phyloP scores from a whole-genome alignment of 2,888 invertebrate species.

The Chaetogeoica ovagalla region DNA sequence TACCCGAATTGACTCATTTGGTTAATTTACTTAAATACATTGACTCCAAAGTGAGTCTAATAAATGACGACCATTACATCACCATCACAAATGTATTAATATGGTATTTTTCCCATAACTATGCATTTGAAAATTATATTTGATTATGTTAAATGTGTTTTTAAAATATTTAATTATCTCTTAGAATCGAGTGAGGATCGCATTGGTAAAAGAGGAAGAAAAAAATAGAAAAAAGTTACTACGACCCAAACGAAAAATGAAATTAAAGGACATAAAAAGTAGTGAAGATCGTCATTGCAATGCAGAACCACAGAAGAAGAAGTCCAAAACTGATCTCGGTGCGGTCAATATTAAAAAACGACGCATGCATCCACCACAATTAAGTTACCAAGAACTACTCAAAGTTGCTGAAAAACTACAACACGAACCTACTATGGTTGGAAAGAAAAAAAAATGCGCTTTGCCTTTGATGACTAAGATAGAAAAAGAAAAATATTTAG shows the following conservation, averaged over 20 bases:
- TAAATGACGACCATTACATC: too few species aligned
- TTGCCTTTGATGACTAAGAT: constrained; percentile 79
- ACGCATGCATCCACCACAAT: constrained; percentile 69
- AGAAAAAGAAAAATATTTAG: constrained; percentile 75
- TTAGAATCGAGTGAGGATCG: constrained; percentile 73
- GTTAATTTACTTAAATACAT: too few species aligned
- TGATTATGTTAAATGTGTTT: too few species aligned
- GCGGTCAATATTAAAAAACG: constrained; percentile 63
- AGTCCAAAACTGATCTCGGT: constrained; percentile 60
- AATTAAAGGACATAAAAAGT: constrained; percentile 59
- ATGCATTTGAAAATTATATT: too few species aligned
- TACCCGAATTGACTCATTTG: too few species aligned
- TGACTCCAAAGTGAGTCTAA: too few species aligned
- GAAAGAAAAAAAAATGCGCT: constrained; percentile 63
- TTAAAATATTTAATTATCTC: not conserved
- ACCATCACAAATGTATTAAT: too few species aligned
- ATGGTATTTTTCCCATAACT: too few species aligned
- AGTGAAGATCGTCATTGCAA: constrained; percentile 58
- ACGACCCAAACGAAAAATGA: constrained; percentile 69
- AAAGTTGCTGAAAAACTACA: constrained; percentile 84
- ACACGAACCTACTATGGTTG: constrained; percentile 72
- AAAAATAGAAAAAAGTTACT: constrained; percentile 65
- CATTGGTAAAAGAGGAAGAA: constrained; percentile 71
- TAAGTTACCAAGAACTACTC: constrained; percentile 77
- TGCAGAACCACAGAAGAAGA: constrained; percentile 59